Base-by-base conservation (phyloP, 2,797 vertebrate genomes). In the Sebastes cheni region DNA sequence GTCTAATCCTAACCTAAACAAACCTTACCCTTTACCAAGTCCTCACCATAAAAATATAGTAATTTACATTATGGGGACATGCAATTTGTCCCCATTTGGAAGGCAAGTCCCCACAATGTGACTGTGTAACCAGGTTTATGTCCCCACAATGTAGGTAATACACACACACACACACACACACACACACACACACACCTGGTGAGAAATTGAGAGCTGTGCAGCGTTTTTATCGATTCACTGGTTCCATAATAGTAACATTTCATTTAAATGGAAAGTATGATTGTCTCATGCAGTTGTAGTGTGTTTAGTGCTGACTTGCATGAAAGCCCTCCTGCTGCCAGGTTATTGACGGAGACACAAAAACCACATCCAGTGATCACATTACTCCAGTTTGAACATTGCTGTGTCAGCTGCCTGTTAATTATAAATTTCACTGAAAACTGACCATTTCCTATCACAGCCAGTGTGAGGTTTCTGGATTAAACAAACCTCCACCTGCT, bases 261-360 rank as follows among this genome's bases (percentile, higher is more conserved):
- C 3, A 80, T 83, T 86, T 83, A 71, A 85, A 86, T 81, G 39
- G 62, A 65, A 88, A 77, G 62, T 29, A 62, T 75, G 67, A 83
- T 86, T 86, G 80, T 80, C 55, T 86, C n/a, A 11, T 70, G 62
- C 34, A n/a, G 5, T 22, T 70, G 34, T 72, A 59, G 42, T 83
- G 79, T 14, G 18, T 16, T 4, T 46, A 25, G 52, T 75, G 80
- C 84, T 93, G 89, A 89, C 67, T 84, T 6, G 46, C 70, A 54
- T 14, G 52, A 10, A n/a, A 6, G 22, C 23, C 71, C 30, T 68
- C 23, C 34, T 60, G 50, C 61, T 58, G 42, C 39, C 16, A 34
- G 27, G 16, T 75, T 66, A 75, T 64, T 59, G 60, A 80, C 22
- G 27, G 25, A 61, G 39, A 39, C 30, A 39, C 30, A 29, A 69